Base-by-base conservation (phyloP, 2,888 invertebrate species). In the Flabesymbios commensalis region DNA sequence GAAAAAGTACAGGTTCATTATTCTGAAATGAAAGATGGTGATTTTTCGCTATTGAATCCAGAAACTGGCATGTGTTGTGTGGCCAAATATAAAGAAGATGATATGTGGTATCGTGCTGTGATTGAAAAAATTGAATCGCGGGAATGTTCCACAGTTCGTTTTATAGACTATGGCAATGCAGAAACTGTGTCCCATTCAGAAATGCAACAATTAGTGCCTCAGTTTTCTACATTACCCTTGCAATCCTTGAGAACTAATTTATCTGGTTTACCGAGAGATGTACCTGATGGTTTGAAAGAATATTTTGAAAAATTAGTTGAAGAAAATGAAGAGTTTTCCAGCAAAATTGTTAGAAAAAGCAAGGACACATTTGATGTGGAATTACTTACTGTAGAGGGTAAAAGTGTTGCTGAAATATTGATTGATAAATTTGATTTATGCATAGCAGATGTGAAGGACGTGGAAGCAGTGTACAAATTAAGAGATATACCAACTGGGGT, bases 151-250 rank as follows among this genome's bases (percentile, higher is more conserved):
- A 31, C 24, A n/a, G 61, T 57, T 28, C 7, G 48, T n/a, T 55
- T 59, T 69, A 74, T 79, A 26, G 80, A 81, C 66, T 81, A 77
- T 67, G 80, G 80, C 10, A 78, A 79, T 48, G 66, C 43, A 24
- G 75, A 73, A 19, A 47, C 33, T 2, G 65, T 69, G 28, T 43
- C 47, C 4, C 49, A 61, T 26, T 17, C 36, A 22, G 56, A 51
- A 2, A 48, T 68, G 19, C 55, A 58, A 17, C 36, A 31, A 5
- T 41, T 67, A 43, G 39, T 49, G 28, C 77, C 75, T 5, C 60
- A 65, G n/a, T 59, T 62, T 29, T n/a, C 65, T 5, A 17, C 48
- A 3, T 47, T 59, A 0, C 68, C 71, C 29, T 65, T 70, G 4
- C 62, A 70, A 5, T 55, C 65, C 1, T 62, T 72, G 42, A 52